phyloP scores from a whole-genome alignment of 2,888 invertebrate genomes.

The Phengaris alcon region DNA sequence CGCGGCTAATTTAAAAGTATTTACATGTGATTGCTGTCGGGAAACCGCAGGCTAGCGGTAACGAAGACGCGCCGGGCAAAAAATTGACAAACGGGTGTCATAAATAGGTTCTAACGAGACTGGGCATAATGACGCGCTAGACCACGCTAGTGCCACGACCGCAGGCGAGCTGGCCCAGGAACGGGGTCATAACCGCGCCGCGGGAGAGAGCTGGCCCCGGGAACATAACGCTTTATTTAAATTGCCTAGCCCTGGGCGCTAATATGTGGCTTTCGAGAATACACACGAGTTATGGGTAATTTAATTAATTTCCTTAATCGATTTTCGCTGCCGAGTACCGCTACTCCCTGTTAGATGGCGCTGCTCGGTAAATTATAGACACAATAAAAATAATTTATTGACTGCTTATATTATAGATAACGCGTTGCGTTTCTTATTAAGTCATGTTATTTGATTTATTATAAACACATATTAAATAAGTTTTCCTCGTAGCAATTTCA shows the following conservation, averaged over 20 bases:
- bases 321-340: constrained; percentile 50
- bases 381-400: constrained; percentile 22
- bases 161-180: constrained; percentile 34
- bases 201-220: constrained; percentile 43
- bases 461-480: neutral
- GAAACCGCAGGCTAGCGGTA: constrained; percentile 39
- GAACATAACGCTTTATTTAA: constrained; percentile 47
- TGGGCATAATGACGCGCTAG: constrained; percentile 44
- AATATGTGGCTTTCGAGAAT: constrained; percentile 41
- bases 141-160: constrained; percentile 36
- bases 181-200: constrained; percentile 43
- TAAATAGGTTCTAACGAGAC: constrained; percentile 62
- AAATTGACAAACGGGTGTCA: constrained; percentile 42
- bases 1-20: constrained; percentile 1
- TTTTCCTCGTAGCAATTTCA: constrained; percentile 11
- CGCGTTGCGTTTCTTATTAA: too few relatives aligned
- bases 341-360: constrained; percentile 70
- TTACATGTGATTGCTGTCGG: constrained; percentile 34
- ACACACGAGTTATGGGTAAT: constrained; percentile 37
- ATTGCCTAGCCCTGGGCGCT: constrained; percentile 51
- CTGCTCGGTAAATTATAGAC: constrained; percentile 22
- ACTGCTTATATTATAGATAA: neutral
- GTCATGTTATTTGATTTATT: neutral
- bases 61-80: constrained; percentile 35
- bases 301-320: constrained; percentile 50